Conservation (phyloP, 2,888 invertebrate genomes). For the Odontocolon sp. region DNA sequence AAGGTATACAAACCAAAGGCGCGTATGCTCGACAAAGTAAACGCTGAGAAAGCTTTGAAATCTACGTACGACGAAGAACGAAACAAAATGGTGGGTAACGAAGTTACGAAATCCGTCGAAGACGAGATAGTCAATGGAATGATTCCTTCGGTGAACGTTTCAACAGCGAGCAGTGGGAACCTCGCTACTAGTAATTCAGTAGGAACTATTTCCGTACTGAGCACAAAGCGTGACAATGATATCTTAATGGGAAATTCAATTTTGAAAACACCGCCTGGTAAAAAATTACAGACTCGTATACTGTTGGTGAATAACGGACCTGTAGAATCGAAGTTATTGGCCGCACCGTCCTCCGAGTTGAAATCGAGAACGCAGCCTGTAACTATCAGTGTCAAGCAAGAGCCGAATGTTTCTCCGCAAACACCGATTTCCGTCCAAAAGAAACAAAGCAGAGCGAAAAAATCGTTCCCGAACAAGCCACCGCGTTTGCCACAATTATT, state of each 20-base stretch:
- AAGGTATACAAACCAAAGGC: constrained; percentile 72
- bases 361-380: constrained; percentile 20
- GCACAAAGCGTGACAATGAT: constrained; percentile 50
- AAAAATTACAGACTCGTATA: constrained; percentile 49
- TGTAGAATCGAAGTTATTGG: constrained; percentile 26
- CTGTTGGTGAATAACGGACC: constrained; percentile 53
- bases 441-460: constrained; percentile 77
- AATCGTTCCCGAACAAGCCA: constrained; percentile 78
- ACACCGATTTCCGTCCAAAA: constrained; percentile 31
- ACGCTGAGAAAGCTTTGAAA: constrained; percentile 68
- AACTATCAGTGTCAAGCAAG: constrained; percentile 20
- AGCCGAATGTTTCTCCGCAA: constrained; percentile 16
- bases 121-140: constrained; percentile 43
- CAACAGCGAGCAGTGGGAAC: constrained; percentile 8
- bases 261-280: constrained; percentile 30
- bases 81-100: constrained; percentile 17
- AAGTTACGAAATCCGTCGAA: constrained; percentile 9
- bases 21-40: constrained; percentile 71
- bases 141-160: constrained; percentile 10
- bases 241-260: constrained; percentile 51
- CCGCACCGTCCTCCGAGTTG: constrained; percentile 18
- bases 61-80: constrained; percentile 47
- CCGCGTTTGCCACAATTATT: constrained; percentile 63
- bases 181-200: not conserved
- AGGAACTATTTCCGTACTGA: constrained; percentile 41